phyloP scores from a whole-genome alignment of 2,888 invertebrate genomes.

The Gortyna flavago region DNA sequence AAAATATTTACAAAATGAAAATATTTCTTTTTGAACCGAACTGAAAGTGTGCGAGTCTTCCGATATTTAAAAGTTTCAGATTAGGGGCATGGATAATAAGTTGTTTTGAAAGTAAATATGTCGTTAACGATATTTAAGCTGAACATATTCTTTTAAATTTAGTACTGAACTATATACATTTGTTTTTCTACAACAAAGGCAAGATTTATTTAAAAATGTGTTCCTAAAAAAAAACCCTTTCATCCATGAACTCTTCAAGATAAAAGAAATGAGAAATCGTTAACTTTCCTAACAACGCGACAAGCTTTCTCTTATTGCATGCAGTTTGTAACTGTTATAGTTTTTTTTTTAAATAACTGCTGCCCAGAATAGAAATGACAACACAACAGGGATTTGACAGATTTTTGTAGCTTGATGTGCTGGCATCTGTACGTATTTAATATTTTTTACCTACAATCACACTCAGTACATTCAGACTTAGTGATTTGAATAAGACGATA shows the following conservation, averaged over 20 bases:
- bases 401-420: too few species aligned
- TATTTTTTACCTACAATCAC: background rate
- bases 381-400: too few species aligned
- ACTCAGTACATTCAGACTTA: background rate
- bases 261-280: slow-evolving; percentile 14
- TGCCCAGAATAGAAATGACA: background rate
- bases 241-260: background rate
- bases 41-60: too few species aligned
- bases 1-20: too few species aligned
- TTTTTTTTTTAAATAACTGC: background rate
- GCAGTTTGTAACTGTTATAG: background rate
- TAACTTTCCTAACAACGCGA: background rate
- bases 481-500: background rate
- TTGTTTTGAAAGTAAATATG: background rate
- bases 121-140: background rate
- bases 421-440: background rate
- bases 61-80: background rate
- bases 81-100: background rate
- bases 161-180: too few species aligned
- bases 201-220: background rate
- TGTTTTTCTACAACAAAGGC: background rate
- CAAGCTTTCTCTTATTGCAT: slow-evolving; percentile 16
- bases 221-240: background rate
- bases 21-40: too few species aligned
- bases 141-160: too few species aligned